Conservation (phyloP, 1,140 invertebrate genomes). For the Bombus picipes region DNA sequence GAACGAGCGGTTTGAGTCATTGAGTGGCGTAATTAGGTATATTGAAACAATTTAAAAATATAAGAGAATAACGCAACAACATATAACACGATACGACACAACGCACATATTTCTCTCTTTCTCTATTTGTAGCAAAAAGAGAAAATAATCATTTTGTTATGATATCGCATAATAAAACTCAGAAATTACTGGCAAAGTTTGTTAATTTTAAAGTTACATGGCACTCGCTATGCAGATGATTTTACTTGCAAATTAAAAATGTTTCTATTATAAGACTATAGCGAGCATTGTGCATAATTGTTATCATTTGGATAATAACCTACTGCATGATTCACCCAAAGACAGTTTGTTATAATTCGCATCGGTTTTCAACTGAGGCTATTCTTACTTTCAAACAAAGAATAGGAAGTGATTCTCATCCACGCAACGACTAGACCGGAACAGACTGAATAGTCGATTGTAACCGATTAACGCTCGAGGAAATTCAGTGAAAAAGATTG, state of each 20-base stretch:
- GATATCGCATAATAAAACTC: background rate
- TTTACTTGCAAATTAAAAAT: constrained; percentile 56
- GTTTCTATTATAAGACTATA: background rate
- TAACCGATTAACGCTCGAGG: constrained; percentile 34
- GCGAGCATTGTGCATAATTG: constrained; percentile 1
- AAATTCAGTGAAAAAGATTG: background rate
- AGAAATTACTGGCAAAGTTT: constrained; percentile 8
- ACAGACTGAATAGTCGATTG: constrained; percentile 15
- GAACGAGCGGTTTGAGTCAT: too few species aligned
- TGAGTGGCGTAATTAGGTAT: too few species aligned
- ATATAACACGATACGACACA: too few species aligned
- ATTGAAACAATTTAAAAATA: too few species aligned
- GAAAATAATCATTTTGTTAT: background rate
- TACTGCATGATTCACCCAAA: too few species aligned
- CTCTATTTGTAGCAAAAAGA: too few species aligned
- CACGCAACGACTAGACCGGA: background rate
- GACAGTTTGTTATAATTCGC: background rate
- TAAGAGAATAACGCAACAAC: too few species aligned
- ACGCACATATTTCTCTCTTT: too few species aligned
- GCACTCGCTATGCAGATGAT: background rate
- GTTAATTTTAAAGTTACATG: constrained; percentile 3
- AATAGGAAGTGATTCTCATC: background rate
- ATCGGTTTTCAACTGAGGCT: background rate
- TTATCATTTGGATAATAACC: background rate
- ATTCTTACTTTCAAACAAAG: background rate